Base-by-base conservation (phyloP, 30 jellyfish, hydroid and myxozoan species). In the Turritopsis dohrnii region DNA sequence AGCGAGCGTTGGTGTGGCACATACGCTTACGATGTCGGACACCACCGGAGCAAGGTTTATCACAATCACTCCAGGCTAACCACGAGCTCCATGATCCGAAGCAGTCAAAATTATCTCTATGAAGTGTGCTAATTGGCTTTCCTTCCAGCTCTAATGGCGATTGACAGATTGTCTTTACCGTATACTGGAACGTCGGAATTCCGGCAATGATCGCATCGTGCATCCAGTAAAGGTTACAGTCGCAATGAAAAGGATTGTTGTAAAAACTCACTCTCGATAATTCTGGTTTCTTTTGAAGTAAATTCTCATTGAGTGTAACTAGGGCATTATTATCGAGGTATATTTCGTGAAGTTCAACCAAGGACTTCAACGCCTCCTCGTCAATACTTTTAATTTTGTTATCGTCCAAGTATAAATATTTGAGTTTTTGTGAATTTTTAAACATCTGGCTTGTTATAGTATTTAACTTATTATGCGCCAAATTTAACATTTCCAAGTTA, bases 61-160 rank as follows among this genome's bases (percentile, higher is more conserved):
- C 86, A 72, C 99, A 94, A n/a, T 69, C 85, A 79, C 94, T 79
- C 99, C 99, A 94, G 21, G 86, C 53, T 22, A 83, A 76, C 99
- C 99, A 94, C 29, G 87, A 21, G 16, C 96, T 65, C 99, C 99
- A 94, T 16, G 92, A 74, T 18, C 90, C 90, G 24, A 77, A 54
- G 81, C 99, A 94, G 16, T 66, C 28, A 83, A 94, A 75, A 21
- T 84, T 89, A 18, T 75, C 87, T n/a, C 41, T 41, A 23, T 75
- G 79, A 30, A 89, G 81, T 8, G 81, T 85, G 77, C 77, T 69
- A 1, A 94, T 41, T 5, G 90, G 85, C 53, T 86, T 65, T 41
- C 97, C 96, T 20, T 69, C 83, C 24, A 89, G 66, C 20, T 23
- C 26, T 21, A 52, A 29, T 1, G 99, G 97, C 52, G 75, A 88